These are phyloP conservation scores for Pachyseris speciosa DNA, from an alignment of 64 coral and sea anemone species.

Conservation along the genomic window DNA sequence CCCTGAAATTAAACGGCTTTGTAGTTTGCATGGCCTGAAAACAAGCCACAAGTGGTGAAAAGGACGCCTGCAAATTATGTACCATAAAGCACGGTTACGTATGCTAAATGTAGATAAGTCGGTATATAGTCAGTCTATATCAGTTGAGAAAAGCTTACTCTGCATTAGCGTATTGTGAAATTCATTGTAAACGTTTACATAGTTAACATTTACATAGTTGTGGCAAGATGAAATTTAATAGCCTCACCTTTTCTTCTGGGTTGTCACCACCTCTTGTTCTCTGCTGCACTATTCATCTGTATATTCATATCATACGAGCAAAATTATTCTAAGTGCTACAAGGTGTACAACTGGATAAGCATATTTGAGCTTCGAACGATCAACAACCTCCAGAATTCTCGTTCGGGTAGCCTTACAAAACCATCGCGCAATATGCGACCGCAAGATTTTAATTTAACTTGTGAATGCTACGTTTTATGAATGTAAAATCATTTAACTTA, in stretches of 20 bases:
- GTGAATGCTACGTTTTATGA: conserved; percentile 39
- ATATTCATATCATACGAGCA: conserved; percentile 2
- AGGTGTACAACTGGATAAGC: neutral
- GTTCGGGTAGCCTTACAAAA: conserved; percentile 20
- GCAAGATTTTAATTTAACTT: conserved; percentile 45
- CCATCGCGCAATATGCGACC: neutral
- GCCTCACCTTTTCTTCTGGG: conserved; percentile 51
- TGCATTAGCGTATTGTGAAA: neutral
- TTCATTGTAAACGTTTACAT: neutral
- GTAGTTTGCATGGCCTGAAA: conserved; percentile 5
- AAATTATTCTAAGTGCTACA: conserved; percentile 2
- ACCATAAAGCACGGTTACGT: neutral
- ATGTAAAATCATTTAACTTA: conserved; percentile 46
- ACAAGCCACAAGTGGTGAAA: neutral
- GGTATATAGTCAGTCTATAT: neutral
- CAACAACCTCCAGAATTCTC: conserved; percentile 48
- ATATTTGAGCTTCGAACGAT: conserved; percentile 30
- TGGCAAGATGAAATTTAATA: conserved; percentile 52
- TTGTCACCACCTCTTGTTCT: conserved; percentile 46
- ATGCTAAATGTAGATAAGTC: conserved; percentile 3
- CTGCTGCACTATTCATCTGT: conserved; percentile 22
- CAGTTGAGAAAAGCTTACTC: conserved; percentile 4
- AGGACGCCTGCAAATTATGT: neutral
- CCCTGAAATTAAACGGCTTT: conserved; percentile 1
- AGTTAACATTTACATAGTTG: neutral